A percentile compares a stretch with the other conserved stretches of the same genome.
Conservation (phyloP, 2,113 vertebrate species). For the Thymallus thymallus region DNA sequence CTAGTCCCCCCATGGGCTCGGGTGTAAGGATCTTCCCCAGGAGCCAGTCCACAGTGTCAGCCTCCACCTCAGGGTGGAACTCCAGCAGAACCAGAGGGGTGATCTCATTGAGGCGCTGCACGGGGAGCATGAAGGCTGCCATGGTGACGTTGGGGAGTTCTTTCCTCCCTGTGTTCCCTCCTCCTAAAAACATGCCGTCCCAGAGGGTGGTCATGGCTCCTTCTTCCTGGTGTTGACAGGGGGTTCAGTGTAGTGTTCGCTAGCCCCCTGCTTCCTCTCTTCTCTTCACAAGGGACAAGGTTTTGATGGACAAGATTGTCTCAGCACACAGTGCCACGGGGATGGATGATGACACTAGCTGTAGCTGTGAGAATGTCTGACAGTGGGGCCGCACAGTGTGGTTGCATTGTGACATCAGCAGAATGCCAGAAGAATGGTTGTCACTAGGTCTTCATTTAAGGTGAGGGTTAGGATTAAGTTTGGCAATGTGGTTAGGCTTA, state of each 20-base stretch:
- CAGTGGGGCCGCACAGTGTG: not conserved
- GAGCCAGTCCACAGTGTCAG: constrained; percentile 19
- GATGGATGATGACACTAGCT: not conserved
- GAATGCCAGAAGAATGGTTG: not conserved
- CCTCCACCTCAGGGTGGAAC: constrained; percentile 10
- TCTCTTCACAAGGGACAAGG: not conserved
- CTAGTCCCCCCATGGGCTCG: constrained; percentile 16
- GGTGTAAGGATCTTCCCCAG: constrained; percentile 12
- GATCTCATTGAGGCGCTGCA: not conserved
- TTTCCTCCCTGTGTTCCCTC: not conserved
- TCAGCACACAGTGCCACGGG: not conserved
- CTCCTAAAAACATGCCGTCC: not conserved
- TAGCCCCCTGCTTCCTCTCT: not conserved
- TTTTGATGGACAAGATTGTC: not conserved
- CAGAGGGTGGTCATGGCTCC: not conserved
- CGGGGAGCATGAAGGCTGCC: not conserved
- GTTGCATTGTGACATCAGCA: constrained; percentile 4
- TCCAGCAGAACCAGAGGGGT: constrained; percentile 17
- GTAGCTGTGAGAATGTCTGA: not conserved
- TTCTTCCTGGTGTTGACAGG: not conserved
- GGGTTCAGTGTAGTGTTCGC: not conserved
- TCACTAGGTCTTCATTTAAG: not conserved
- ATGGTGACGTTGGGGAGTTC: not conserved
- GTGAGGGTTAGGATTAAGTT: too few species aligned
- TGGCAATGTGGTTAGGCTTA: too few species aligned